Percentiles rank a stretch among this genome's conserved stretches.
Conservation (phyloP, 2,797 vertebrate species). For the Crocidura indochinensis region DNA sequence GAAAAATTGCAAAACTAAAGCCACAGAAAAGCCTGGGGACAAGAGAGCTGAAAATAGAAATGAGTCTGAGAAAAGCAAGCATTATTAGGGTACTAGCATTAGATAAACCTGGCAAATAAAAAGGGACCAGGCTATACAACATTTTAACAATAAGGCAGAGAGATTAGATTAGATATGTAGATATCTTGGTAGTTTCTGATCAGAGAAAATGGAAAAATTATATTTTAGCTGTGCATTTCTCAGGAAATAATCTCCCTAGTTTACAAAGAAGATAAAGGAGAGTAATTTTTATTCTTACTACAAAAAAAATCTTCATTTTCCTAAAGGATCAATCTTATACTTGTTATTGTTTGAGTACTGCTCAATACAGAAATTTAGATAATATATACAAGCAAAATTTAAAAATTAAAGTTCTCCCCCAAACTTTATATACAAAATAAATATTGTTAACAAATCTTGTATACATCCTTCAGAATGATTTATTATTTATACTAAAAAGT, state of each 20-base stretch:
- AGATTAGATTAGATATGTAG: slow-evolving; percentile 31
- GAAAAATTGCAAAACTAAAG: not conserved
- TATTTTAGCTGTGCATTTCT: slow-evolving; percentile 48
- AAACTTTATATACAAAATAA: slow-evolving; percentile 57
- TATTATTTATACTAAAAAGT: slow-evolving; percentile 32
- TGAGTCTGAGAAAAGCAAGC: not conserved
- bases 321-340: slow-evolving; percentile 36
- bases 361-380: slow-evolving; percentile 26
- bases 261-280: slow-evolving; percentile 39
- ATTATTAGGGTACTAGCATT: not conserved
- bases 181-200: not conserved
- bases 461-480: slow-evolving; percentile 30
- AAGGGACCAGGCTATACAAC: not conserved
- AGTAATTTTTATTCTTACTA: slow-evolving; percentile 12
- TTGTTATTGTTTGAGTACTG: slow-evolving; percentile 21
- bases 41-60: slow-evolving; percentile 28
- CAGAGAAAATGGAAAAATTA: slow-evolving; percentile 27
- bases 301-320: slow-evolving; percentile 46
- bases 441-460: slow-evolving; percentile 42
- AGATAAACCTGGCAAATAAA: slow-evolving; percentile 17
- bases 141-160: not conserved
- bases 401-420: not conserved
- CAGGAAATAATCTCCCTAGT: not conserved
- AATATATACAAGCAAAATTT: slow-evolving; percentile 21
- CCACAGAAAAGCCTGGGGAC: not conserved